Evolutionary conservation across 2,797 vertebrate genomes (phyloP), one percentile per base, ranked within the genome.

Genomic region (Molossus alvarezi): DNA sequence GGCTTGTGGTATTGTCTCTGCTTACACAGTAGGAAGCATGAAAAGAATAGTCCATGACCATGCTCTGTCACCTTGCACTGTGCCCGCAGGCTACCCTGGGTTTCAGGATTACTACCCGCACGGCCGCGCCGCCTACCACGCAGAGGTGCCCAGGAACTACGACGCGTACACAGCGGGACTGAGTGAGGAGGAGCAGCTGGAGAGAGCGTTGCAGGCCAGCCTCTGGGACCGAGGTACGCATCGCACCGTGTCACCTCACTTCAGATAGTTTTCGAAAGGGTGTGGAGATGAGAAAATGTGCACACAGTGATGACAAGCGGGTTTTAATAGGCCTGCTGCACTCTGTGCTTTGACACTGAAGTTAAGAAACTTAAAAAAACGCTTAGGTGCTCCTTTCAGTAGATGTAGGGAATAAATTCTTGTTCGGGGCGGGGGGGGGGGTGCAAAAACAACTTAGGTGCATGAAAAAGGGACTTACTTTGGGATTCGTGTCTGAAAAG

Each of bases 121-220:
- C 12, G 81, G 86, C 71, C 25, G 95, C 14, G 51, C 95, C 3
- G 72, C 55, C 29, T 73, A 93, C 67, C 90, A 73, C 2, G 89
- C 97, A 29, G 53, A 97, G 1, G 9, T 5, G 0, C 86, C 95
- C 18, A 88, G 98, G 77, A 96, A 53, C 93, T 98, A 98, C 25
- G 98, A 98, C 2, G 72, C 67, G 0, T 99, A 99, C 82, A 98
- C 99, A 1, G 99, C 98, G 2, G 99, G 99, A 3, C 97, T 99
- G 95, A 99, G 98, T 4, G 99, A 99, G 96, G 99, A 99, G 13
- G 99, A 99, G 77, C 99, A 99, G 98, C 97, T 99, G 53, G 98
- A 99, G 82, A 98, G 97, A 23, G 99, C 99, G 6, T 51, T 99
- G 57, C 98, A 98, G 48, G 99, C 99, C 98, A 99, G 99, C 91